Base-by-base conservation (phyloP, 1,140 invertebrate species). In the Homalodisca vitripennis region DNA sequence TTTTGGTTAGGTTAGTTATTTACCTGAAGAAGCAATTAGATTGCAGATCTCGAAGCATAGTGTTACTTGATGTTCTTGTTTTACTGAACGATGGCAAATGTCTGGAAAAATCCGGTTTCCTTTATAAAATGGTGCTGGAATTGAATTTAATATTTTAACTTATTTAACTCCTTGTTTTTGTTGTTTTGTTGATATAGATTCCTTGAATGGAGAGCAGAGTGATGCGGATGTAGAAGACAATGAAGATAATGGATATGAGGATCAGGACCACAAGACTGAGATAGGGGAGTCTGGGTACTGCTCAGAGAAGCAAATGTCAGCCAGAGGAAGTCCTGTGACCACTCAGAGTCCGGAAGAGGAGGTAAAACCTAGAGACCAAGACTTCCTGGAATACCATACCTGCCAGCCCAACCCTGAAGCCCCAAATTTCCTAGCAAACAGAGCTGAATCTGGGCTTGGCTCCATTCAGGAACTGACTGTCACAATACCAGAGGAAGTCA, bases 221-320 rank as follows among this genome's bases (percentile, higher is more conserved):
- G 90, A 92, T 77, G 90, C 91, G 0, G 91, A 93, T 75, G 82
- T 92, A 0, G 91, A 93, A 79, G 91, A 93, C 74, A 92, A 93
- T 75, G 78, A 87, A 2, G 88, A 90, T 72, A 86, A 86, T 46
- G 80, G 80, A 41, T 80, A 80, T 1, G 77, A 72, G 51, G 73
- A 73, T 51, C 69, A 72, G 1, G 73, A 73, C 41, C 67, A 72
- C 0, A 67, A 73, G 51, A 75, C 74, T 22, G 83, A 84, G 72
- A 75, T 82, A n/a, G 82, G 83, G 70, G 88, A 89, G 73, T 88
- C 87, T 1, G 87, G 88, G 1, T 90, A 90, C 73, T 88, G 87
- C 79, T 89, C 88, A 0, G 88, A 89, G 72, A 89, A 89, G 75
- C 68, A 60, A 22, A 73, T 57, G 24, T 74, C 74, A 47, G 70